Percentiles rank a stretch among this genome's conserved stretches.
These are phyloP conservation scores for Agrypnia vestita DNA, from an alignment of 1,140 invertebrate species.

Conservation along the genomic window DNA sequence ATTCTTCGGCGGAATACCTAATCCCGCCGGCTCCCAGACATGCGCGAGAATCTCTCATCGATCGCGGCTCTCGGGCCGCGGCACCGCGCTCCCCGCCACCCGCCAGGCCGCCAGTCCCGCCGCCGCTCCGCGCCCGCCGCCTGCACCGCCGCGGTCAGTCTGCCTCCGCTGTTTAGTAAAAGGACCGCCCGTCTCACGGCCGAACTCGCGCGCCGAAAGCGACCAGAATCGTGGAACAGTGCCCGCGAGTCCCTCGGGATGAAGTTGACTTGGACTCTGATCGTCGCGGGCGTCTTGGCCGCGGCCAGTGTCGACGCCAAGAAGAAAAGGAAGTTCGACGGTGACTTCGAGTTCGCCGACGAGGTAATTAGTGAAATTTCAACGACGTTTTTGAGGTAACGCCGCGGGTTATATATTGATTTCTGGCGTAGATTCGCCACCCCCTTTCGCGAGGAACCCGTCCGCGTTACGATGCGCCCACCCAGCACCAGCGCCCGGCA, in stretches of 20 bases:
- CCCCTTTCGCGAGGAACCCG: slow-evolving; percentile 41
- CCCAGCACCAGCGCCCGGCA: too few relatives aligned
- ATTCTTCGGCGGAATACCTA: slow-evolving; percentile 43
- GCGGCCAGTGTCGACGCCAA: slow-evolving; percentile 69
- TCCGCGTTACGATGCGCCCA: neutral
- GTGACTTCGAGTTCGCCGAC: slow-evolving; percentile 81
- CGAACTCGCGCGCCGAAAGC: slow-evolving; percentile 49
- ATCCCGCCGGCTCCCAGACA: slow-evolving; percentile 46
- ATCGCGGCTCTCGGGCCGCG: slow-evolving; percentile 31
- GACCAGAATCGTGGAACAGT: slow-evolving; percentile 57
- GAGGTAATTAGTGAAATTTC: slow-evolving; percentile 70
- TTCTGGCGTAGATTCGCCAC: slow-evolving; percentile 46
- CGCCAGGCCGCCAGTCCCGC: neutral
- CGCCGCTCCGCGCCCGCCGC: neutral
- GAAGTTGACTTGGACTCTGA: slow-evolving; percentile 69
- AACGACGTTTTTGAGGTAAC: slow-evolving; percentile 37
- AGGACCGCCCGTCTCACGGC: slow-evolving; percentile 37
- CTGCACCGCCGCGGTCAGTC: slow-evolving; percentile 46
- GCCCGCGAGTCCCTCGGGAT: slow-evolving; percentile 60
- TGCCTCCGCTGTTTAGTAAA: slow-evolving; percentile 28
- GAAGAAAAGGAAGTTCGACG: slow-evolving; percentile 78
- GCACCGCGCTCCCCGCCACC: neutral
- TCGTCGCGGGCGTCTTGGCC: slow-evolving; percentile 66
- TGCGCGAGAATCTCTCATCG: slow-evolving; percentile 52
- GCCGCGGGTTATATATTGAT: slow-evolving; percentile 44